Evolutionary conservation across 2,113 vertebrate genomes (phyloP), one percentile per base, ranked within the genome.

Genomic region (Psammodynastes pulverulentus): DNA sequence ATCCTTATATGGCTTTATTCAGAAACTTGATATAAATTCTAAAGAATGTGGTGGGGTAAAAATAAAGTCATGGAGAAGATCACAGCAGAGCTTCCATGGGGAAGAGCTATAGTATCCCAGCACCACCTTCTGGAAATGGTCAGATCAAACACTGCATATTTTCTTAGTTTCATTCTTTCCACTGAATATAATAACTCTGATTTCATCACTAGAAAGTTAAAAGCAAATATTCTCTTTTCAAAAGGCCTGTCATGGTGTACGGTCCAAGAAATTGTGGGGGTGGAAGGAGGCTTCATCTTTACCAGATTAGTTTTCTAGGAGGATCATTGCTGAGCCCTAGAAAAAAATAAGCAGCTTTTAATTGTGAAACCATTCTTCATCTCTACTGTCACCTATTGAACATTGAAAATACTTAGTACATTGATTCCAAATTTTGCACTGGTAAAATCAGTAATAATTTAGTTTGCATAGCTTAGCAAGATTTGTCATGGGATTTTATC

Each of bases 381-480:
- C 96, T 97, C 94, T 95, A 91, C 93, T 96, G 94, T 97, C 96
- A 97, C 97, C 97, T 97, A 97, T 97, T 97, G 97, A 94, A 95
- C 94, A 95, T 52, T 92, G 92, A 96, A 94, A 94, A 93, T 26
- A 92, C 23, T 93, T 46, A 88, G 72, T 92, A 95, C 86, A 89
- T 51, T 3, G 0, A 90, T 95, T 94, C 87, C 92, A 92, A 91
- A 97, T 85, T 0, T 0, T 3, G 9, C 90, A 54, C 88, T 43
- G 34, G 39, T 79, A 9, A 79, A 79, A 52, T 62, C 84, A 23
- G 13, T 89, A 54, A 56, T 24, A 86, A 79, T 53, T 53, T 53
- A 43, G 39, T 39, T 15, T 24, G 24, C 9, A 26, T 53, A 72
- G 67, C 49, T 43, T 53, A 49, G 88, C 45, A 43, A 51, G n/a